Evolutionary conservation across 2,888 invertebrate species (phyloP), one percentile per base, ranked within the genome.

Genomic region (Scrobipalpa atriplicella): DNA sequence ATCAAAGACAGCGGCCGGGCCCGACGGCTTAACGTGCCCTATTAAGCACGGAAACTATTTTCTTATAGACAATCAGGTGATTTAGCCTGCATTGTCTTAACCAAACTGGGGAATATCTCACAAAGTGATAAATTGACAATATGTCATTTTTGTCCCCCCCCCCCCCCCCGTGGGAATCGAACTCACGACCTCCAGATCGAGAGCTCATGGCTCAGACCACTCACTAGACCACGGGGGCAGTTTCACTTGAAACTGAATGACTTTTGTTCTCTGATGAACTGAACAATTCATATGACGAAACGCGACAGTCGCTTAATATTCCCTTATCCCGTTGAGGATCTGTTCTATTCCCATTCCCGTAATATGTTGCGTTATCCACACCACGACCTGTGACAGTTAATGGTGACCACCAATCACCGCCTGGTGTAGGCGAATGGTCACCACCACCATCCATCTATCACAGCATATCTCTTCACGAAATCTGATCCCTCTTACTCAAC

Each of bases 381-480:
- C 54, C 47, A 64, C 38, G 54, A 47, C 52, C 36, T 54, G 63
- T 64, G 64, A 64, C 64, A 64, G 41, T 54, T 64, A 64, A 64
- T 64, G 56, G 38, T 56, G 64, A 56, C 64, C 64, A 65, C 60
- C 65, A 61, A 60, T 65, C 60, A 51, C 61, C 47, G 61, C 38
- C 61, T 19, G 47, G 61, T 65, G 61, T 61, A 61, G 52, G 61
- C 65, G 65, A 65, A 51, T 29, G 61, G 65, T 61, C 58, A 58
- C 58, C 61, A 51, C 51, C 38, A 58, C 58, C 51, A 51, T 51
- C 65, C 65, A 65, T 65, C 65, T 61, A 65, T 65, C 65, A 65
- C 51, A 11, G 18, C 21, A 18, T 65, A 65, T 65, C 65, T 51
- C 41, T 65, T 65, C 65, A 51, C 38, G 65, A 65, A 65, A 65